Evolutionary conservation across 2,797 vertebrate species (phyloP), one percentile per base, ranked within the genome.

Genomic region (Pipistrellus kuhlii): DNA sequence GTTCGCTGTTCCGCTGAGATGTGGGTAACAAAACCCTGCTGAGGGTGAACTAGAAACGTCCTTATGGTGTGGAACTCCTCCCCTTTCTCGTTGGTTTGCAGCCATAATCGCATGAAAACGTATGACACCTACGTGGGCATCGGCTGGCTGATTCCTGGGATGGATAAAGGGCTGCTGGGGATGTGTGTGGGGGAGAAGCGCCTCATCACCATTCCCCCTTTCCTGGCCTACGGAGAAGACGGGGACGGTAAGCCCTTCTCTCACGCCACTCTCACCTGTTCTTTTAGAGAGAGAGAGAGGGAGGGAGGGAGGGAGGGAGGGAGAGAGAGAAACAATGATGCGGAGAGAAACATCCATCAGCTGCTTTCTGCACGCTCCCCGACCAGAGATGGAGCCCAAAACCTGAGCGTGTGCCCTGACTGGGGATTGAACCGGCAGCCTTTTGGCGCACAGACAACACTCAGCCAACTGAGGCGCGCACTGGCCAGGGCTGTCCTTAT

Each of bases 121-220:
- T 99, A 99, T 0, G 99, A 99, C 97, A 99, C 99, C 0, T 99
- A 99, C 0, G 99, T 99, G 68, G 99, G 99, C 53, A 99, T 99
- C n/a, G 99, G 99, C 12, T 99, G 99, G 99, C 98, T 99, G 96
- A 99, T 99, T 66, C 98, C 99, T 0, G 99, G 99, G 8, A 99
- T 99, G 99, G 99, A 99, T 95, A 99, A 99, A 97, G 99, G 99
- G 12, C 99, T 99, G 94, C 94, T 99, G 98, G 99, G 99, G 80
- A 99, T 99, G 99, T 99, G 99, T 0, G 98, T 99, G 1, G 99
- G 99, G 90, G 99, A 99, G 97, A 99, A 98, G 90, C 99, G 99
- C 41, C 98, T 99, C 92, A 98, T 99, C 97, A 99, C 99, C 6
- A 98, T 99, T 72, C 99, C 99, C 0, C 99, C 99, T 0, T 99